Conservation (phyloP, 2,888 invertebrate species). For the Diadegma fenestrale region DNA sequence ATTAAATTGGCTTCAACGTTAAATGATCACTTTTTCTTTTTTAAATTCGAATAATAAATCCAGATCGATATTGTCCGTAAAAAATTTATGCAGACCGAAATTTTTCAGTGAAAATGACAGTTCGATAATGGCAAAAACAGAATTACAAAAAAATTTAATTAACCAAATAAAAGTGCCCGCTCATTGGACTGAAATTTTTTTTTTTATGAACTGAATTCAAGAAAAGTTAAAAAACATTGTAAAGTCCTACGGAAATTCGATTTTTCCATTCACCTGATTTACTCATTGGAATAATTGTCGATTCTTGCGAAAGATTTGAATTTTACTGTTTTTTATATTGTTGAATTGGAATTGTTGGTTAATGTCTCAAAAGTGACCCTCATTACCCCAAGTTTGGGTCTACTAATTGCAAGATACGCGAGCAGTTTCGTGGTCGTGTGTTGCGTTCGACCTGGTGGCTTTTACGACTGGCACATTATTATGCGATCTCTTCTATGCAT, state of each 20-base stretch:
- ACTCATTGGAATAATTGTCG: too few relatives aligned
- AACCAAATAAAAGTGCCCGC: background rate
- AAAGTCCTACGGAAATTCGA: too few relatives aligned
- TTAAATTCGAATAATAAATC: too few relatives aligned
- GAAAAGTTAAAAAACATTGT: too few relatives aligned
- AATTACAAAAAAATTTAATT: background rate
- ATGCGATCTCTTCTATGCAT: constrained; percentile 15
- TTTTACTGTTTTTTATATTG: too few relatives aligned
- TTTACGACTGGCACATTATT: constrained; percentile 44
- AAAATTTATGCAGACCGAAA: too few relatives aligned
- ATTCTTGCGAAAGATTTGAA: too few relatives aligned
- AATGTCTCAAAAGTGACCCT: background rate
- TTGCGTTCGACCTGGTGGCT: constrained; percentile 57
- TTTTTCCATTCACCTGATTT: too few relatives aligned
- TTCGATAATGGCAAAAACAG: background rate
- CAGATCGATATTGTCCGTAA: too few relatives aligned
- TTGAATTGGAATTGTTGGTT: background rate
- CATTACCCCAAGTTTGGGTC: constrained; percentile 4
- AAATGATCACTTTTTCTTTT: background rate
- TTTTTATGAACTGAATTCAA: too few relatives aligned
- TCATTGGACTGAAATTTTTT: background rate
- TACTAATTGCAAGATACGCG: constrained; percentile 29
- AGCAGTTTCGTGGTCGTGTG: constrained; percentile 27
- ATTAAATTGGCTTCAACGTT: background rate
- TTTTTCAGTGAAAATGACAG: background rate